Evolutionary conservation across 2,797 vertebrate genomes (phyloP).

Genomic region (Sebastes minor): DNA sequence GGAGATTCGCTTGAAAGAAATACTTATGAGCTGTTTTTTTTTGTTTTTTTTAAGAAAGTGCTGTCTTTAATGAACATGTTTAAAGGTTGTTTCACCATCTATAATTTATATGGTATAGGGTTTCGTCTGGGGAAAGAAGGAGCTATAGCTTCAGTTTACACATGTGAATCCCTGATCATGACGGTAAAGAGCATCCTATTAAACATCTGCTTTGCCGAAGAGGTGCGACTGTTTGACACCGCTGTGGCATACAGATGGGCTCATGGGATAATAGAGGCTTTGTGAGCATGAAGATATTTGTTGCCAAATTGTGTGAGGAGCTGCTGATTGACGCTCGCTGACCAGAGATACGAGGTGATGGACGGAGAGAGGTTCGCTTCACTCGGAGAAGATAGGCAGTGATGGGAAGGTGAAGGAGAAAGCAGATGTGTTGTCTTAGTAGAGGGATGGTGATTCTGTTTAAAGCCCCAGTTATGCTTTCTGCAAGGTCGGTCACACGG

Average conservation of each 20-base stretch:
- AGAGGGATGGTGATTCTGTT: not conserved
- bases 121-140: conserved; percentile 65
- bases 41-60: conserved; percentile 55
- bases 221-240: conserved; percentile 46
- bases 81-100: conserved; percentile 82
- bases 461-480: not conserved
- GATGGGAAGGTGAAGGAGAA: conserved; percentile 24
- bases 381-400: conserved; percentile 43
- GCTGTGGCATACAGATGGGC: conserved; percentile 2
- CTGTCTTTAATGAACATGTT: conserved; percentile 86
- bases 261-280: conserved; percentile 42
- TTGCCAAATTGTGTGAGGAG: conserved; percentile 79
- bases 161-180: conserved; percentile 64
- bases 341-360: conserved; percentile 71
- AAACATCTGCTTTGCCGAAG: conserved; percentile 52
- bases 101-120: conserved; percentile 78
- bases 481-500: not conserved
- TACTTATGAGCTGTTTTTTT: conserved; percentile 78
- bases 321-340: conserved; percentile 88
- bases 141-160: conserved; percentile 65
- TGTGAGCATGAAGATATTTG: conserved; percentile 83
- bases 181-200: conserved; percentile 46
- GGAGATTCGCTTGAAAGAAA: conserved; percentile 83
- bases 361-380: conserved; percentile 61
- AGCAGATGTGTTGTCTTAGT: not conserved